Evolutionary conservation across 2,888 invertebrate genomes (phyloP).

Genomic region (Argyra leucocephala): DNA sequence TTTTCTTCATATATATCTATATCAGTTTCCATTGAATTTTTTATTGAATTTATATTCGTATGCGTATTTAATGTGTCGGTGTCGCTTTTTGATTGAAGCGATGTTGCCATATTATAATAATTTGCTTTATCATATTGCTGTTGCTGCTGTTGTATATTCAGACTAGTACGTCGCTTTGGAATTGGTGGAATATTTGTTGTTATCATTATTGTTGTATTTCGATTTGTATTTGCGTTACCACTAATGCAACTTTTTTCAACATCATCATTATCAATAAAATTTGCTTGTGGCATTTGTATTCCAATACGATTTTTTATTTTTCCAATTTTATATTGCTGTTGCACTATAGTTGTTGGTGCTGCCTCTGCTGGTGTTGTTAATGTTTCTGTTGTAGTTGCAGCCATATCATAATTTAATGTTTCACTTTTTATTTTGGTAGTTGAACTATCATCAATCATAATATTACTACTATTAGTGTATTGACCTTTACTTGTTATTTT

Average conservation of each 20-base stretch:
- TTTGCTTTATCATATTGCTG: neutral
- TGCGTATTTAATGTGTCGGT: neutral
- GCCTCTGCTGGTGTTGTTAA: neutral
- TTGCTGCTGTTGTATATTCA: neutral
- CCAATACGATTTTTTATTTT: slow-evolving; percentile 7
- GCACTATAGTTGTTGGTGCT: neutral
- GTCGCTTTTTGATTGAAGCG: neutral
- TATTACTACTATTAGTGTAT: neutral
- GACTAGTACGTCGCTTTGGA: slow-evolving; percentile 10
- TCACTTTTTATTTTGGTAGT: neutral
- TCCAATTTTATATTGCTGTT: neutral
- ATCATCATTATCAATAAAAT: no score
- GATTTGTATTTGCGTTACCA: neutral
- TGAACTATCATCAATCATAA: neutral
- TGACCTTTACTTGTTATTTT: slow-evolving; percentile 3
- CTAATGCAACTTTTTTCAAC: neutral
- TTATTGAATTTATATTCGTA: neutral
- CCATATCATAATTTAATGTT: neutral
- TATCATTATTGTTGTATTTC: neutral
- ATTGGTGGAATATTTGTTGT: slow-evolving; percentile 2
- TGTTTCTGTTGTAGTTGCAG: neutral
- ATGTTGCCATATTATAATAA: neutral
- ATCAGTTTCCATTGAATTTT: no score
- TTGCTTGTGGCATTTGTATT: neutral
- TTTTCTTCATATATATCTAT: no score